Evolutionary conservation across 2,113 vertebrate species (phyloP).

Genomic region (Grammomys dolichurus): DNA sequence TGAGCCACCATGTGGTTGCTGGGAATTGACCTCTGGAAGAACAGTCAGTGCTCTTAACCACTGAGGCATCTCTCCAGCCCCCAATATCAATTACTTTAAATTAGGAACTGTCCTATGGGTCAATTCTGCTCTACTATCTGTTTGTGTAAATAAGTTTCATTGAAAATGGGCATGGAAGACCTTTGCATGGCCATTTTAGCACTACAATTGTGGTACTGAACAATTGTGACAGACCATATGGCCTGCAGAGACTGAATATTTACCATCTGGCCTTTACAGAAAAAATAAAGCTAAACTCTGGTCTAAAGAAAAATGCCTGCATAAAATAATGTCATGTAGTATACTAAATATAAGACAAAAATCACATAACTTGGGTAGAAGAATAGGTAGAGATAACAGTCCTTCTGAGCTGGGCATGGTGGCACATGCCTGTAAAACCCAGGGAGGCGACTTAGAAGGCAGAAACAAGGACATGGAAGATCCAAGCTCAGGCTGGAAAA

Average conservation of each 20-base stretch:
- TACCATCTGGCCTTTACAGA: slow-evolving; percentile 60
- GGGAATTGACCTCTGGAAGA: too few relatives aligned
- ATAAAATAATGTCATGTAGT: slow-evolving; percentile 46
- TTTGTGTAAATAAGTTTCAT: slow-evolving; percentile 51
- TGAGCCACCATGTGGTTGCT: too few relatives aligned
- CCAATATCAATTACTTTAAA: background rate
- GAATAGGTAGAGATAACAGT: slow-evolving; percentile 6
- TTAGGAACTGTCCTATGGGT: background rate
- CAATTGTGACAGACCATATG: slow-evolving; percentile 36
- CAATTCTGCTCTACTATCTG: slow-evolving; percentile 41
- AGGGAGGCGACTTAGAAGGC: background rate
- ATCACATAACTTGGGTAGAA: background rate
- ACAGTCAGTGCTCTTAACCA: too few relatives aligned
- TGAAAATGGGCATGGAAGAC: slow-evolving; percentile 49
- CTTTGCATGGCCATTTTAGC: slow-evolving; percentile 27
- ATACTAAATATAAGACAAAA: slow-evolving; percentile 33
- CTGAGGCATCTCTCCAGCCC: too few relatives aligned
- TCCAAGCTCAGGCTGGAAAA: background rate
- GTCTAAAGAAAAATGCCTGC: slow-evolving; percentile 52
- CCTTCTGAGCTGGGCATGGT: background rate
- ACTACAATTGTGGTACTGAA: background rate
- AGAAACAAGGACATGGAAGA: background rate
- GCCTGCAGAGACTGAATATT: slow-evolving; percentile 51
- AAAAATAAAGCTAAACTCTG: slow-evolving; percentile 32
- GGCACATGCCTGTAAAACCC: background rate